These are phyloP conservation scores for Ectropis crepuscularia DNA, from an alignment of 2,888 invertebrate species.

Conservation along the genomic window DNA sequence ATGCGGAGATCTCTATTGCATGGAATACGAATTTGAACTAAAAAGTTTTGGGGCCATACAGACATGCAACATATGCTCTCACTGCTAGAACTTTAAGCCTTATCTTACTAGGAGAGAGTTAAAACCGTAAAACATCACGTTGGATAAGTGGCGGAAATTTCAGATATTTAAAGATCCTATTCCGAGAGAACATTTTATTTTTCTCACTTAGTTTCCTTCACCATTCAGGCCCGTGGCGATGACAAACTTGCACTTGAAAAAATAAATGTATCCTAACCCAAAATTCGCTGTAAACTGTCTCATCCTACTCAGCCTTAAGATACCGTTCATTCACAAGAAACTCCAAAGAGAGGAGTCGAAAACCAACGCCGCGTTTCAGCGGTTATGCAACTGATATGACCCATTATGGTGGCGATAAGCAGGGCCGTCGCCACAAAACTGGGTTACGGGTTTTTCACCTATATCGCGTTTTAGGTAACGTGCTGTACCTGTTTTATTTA, in stretches of 20 bases:
- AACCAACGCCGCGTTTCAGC: constrained; percentile 6
- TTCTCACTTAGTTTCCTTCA: too few species aligned
- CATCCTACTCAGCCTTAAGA: too few species aligned
- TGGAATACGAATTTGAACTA: too few species aligned
- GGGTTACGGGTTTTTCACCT: constrained; percentile 31
- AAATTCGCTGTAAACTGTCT: too few species aligned
- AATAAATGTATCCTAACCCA: too few species aligned
- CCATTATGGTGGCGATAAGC: constrained; percentile 24
- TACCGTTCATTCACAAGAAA: not conserved
- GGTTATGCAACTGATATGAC: constrained; percentile 35
- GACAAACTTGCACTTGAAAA: too few species aligned
- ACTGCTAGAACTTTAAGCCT: too few species aligned
- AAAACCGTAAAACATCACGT: too few species aligned
- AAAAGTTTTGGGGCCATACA: too few species aligned
- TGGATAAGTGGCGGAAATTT: not conserved
- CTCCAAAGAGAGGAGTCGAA: not conserved
- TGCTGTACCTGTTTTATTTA: constrained; percentile 8
- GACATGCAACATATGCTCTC: too few species aligned
- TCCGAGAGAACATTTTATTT: not conserved
- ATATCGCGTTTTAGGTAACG: constrained; percentile 7
- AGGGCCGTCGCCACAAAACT: constrained; percentile 35
- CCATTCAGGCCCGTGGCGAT: too few species aligned
- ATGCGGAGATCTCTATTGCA: not conserved
- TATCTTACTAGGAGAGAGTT: too few species aligned
- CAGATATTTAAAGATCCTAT: not conserved